Base-by-base conservation (phyloP, 2,888 invertebrate genomes). In the Xestia c-nigrum region DNA sequence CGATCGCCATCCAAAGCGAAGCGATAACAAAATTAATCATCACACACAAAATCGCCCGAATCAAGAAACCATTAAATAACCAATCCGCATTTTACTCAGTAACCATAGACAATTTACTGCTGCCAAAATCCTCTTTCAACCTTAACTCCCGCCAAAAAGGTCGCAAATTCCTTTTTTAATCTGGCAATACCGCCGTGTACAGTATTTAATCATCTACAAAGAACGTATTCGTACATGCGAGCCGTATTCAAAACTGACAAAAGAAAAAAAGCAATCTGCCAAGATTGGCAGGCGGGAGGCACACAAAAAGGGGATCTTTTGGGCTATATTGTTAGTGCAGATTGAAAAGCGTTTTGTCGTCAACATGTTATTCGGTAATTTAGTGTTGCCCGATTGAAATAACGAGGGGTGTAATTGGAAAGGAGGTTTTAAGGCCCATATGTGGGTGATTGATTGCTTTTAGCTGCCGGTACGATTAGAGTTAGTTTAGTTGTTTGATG, bases 261-360 rank as follows among this genome's bases (percentile, higher is more conserved):
- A 96, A 94, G 96, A 96, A 96, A 95, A 96, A 96, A 96, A 96
- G 96, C 96, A 96, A 96, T 96, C 96, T 95, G 93, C 91, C 86
- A 94, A 95, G 96, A 96, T 96, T 96, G 96, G 96, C 96, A 96
- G 95, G 96, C 95, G 95, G 95, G 95, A 95, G 94, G 72, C 71
- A 77, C 74, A 86, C 82, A 89, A 88, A 89, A 89, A 80, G 89
- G 89, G 89, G 84, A 84, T 87, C 85, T 87, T 88, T 86, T 78
- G 81, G 88, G 81, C 93, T 93, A 94, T 92, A 94, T 94, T 95
- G 95, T 94, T 94, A 94, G 94, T 90, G 89, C 88, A 92, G 94
- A 95, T 95, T 96, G 95, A 96, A 96, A 95, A 95, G 94, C 95
- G 94, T 96, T 96, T 96, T 96, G 96, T 96, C 96, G 94, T 95